Conservation (phyloP, 2,797 vertebrate species). For the Pangasius djambal region DNA sequence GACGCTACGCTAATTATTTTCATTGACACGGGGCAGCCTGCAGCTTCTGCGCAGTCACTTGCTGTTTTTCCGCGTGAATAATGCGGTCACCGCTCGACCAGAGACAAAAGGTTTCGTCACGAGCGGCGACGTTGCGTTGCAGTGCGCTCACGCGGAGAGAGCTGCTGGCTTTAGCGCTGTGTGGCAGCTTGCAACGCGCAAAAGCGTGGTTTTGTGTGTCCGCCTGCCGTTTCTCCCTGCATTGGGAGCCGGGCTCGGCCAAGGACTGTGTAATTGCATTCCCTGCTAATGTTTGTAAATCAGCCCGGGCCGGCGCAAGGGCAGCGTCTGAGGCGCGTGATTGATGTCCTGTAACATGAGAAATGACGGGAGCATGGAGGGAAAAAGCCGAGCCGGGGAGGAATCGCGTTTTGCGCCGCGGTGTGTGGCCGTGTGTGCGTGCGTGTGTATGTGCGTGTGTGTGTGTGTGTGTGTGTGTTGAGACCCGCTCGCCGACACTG, state of each 20-base stretch:
- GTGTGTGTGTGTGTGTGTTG: constrained; percentile 50
- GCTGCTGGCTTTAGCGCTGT: constrained; percentile 30
- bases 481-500: constrained; percentile 61
- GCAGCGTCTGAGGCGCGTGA: constrained; percentile 82
- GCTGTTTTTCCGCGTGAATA: constrained; percentile 10
- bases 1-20: background rate
- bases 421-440: constrained; percentile 36
- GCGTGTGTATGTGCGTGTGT: constrained; percentile 36
- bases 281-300: constrained; percentile 91
- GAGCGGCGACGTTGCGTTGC: background rate
- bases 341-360: constrained; percentile 89
- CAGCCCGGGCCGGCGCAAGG: constrained; percentile 83
- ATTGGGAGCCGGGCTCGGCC: constrained; percentile 72
- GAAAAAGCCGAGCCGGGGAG: constrained; percentile 68
- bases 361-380: constrained; percentile 82
- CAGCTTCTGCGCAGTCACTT: constrained; percentile 11
- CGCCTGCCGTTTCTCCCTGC: constrained; percentile 63
- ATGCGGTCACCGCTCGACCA: constrained; percentile 30
- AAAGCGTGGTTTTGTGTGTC: constrained; percentile 18
- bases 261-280: constrained; percentile 85
- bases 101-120: constrained; percentile 40
- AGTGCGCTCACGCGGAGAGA: background rate
- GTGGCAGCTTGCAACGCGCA: constrained; percentile 46
- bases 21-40: background rate
- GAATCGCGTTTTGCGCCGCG: constrained; percentile 70